A percentile compares a stretch with the other conserved stretches of the same genome.
These are phyloP conservation scores for Hydrolagus affinis DNA, from an alignment of 2,113 vertebrate species.

Conservation along the genomic window DNA sequence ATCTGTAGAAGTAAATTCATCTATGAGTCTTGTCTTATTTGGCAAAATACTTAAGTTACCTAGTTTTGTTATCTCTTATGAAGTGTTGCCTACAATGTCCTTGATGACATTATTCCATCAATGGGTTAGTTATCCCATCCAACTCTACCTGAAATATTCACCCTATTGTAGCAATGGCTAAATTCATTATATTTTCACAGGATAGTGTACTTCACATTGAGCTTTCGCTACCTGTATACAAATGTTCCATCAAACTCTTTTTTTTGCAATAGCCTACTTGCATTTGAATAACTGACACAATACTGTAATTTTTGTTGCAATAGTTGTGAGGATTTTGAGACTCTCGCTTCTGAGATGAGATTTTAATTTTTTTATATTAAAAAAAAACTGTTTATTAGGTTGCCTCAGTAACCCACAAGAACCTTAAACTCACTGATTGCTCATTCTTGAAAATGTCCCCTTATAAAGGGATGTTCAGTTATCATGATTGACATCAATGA, in stretches of 20 bases:
- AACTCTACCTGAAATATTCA: slow-evolving; percentile 12
- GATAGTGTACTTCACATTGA: neutral
- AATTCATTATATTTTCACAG: slow-evolving; percentile 3
- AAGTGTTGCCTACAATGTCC: neutral
- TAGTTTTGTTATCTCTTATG: neutral
- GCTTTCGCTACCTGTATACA: neutral
- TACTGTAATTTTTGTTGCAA: too few species aligned
- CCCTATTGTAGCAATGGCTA: neutral
- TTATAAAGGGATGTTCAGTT: neutral
- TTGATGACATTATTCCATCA: neutral
- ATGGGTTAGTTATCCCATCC: neutral
- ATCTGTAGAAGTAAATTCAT: neutral
- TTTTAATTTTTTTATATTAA: neutral
- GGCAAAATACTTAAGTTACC: neutral
- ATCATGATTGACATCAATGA: neutral
- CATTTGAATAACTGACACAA: too few species aligned
- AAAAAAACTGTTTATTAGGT: neutral
- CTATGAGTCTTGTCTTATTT: neutral
- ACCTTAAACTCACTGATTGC: neutral
- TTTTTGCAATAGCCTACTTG: too few species aligned
- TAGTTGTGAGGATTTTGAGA: neutral
- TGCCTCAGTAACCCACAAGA: neutral
- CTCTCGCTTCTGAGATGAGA: neutral
- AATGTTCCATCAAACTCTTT: too few species aligned
- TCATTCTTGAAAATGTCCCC: neutral